Evolutionary conservation across 2,113 vertebrate species (phyloP).

Genomic region (Dicaeum eximium): DNA sequence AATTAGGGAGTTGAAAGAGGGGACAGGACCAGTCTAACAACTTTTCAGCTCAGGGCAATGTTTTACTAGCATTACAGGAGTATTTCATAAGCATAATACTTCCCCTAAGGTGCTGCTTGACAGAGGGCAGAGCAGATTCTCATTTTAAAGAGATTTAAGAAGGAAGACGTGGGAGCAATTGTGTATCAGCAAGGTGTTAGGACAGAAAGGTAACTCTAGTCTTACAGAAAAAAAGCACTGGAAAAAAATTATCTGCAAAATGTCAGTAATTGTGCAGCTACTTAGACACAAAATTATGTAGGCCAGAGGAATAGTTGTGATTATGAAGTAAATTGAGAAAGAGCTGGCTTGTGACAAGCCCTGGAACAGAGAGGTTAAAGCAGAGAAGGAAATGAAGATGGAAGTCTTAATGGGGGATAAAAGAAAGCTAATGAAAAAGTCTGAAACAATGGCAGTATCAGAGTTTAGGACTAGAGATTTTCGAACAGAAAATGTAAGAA

Average conservation of each 20-base stretch:
- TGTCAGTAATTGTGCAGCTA: not conserved
- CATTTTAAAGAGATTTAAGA: not conserved
- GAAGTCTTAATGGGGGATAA: not conserved
- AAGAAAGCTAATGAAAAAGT: not conserved
- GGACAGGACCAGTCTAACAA: not conserved
- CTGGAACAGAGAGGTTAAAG: not conserved
- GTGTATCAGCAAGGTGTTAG: not conserved
- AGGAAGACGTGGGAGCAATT: not conserved
- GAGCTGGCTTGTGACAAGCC: not conserved
- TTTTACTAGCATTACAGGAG: not conserved
- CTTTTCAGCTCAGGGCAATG: not conserved
- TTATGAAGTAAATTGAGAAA: not conserved
- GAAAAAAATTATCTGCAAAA: not conserved
- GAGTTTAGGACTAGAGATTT: not conserved
- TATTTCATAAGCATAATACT: not conserved
- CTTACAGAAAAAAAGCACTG: not conserved
- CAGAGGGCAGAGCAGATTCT: not conserved
- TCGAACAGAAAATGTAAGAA: not conserved
- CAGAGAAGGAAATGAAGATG: not conserved
- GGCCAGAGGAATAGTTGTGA: not conserved
- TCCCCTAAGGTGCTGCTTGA: not conserved
- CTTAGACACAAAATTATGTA: not conserved
- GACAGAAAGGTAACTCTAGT: not conserved
- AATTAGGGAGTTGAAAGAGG: not conserved
- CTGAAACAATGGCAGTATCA: not conserved